A percentile compares a stretch with the other conserved stretches of the same genome.
phyloP scores from a whole-genome alignment of 2,888 invertebrate genomes.

The Terebella lapidaria region DNA sequence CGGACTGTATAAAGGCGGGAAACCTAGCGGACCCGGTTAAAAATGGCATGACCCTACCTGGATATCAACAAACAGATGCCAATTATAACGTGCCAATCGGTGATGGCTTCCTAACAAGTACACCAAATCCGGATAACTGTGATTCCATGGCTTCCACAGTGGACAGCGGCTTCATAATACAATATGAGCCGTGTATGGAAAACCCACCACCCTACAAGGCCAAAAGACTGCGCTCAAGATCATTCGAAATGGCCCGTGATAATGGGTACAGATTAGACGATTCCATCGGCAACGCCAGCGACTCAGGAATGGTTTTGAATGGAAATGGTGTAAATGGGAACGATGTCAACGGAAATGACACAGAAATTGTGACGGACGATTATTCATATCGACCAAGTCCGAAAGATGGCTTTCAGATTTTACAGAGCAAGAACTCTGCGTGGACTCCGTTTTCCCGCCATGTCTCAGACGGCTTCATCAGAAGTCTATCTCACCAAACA shows the following conservation, averaged over 20 bases:
- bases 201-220: too few species aligned
- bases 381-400: background rate
- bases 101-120: background rate
- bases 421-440: background rate
- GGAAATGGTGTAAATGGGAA: background rate
- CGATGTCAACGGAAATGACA: background rate
- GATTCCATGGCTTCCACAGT: background rate
- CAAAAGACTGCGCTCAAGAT: background rate
- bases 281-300: background rate
- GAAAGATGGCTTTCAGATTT: conserved; percentile 1
- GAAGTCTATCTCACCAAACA: background rate
- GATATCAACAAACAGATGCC: background rate
- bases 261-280: background rate
- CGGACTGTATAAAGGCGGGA: background rate
- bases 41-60: background rate
- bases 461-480: background rate
- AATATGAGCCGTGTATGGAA: background rate
- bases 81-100: background rate
- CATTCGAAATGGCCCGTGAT: background rate
- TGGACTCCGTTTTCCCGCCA: background rate
- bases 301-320: background rate
- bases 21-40: background rate
- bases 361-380: background rate
- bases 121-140: background rate
- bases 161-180: background rate